Percentiles rank a stretch among this genome's conserved stretches.
Conservation (phyloP, 1,140 invertebrate species). For the Drosophila pallidifrons region DNA sequence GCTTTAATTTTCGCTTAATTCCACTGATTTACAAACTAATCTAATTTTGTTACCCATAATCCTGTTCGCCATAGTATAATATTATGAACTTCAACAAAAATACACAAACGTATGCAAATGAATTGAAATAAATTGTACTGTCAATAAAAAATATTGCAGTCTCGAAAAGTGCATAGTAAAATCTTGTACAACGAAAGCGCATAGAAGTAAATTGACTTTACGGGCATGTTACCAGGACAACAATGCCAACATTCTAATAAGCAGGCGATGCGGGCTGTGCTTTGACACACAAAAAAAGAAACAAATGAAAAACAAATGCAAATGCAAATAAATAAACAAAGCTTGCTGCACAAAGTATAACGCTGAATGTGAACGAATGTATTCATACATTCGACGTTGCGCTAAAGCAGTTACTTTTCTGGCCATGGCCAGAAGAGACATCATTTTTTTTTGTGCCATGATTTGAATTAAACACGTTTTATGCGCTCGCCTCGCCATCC, state of each 20-base stretch:
- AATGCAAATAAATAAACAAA: conserved; percentile 59
- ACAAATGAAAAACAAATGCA: neutral
- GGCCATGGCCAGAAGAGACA: conserved; percentile 4
- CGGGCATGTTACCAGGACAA: conserved; percentile 60
- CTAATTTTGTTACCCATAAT: conserved; percentile 9
- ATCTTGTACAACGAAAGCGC: conserved; percentile 50
- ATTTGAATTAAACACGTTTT: conserved; percentile 74
- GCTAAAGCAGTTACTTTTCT: conserved; percentile 26
- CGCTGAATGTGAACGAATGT: conserved; percentile 17
- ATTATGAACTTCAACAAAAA: neutral
- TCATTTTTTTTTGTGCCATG: conserved; percentile 43
- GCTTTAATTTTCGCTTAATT: conserved; percentile 1
- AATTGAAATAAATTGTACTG: conserved; percentile 63
- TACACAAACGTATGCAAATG: conserved; percentile 21
- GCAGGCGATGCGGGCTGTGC: neutral
- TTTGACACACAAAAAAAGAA: neutral
- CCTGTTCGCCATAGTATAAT: neutral
- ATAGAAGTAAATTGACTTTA: conserved; percentile 63
- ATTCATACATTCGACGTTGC: conserved; percentile 3
- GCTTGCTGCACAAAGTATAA: neutral
- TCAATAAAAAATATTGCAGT: conserved; percentile 67
- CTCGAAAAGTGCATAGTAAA: conserved; percentile 19
- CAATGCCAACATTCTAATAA: conserved; percentile 25
- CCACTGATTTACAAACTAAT: neutral
- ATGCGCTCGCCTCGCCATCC: conserved; percentile 30